Conservation (phyloP, 2,797 vertebrate species). For the Ptychadena robeensis region DNA sequence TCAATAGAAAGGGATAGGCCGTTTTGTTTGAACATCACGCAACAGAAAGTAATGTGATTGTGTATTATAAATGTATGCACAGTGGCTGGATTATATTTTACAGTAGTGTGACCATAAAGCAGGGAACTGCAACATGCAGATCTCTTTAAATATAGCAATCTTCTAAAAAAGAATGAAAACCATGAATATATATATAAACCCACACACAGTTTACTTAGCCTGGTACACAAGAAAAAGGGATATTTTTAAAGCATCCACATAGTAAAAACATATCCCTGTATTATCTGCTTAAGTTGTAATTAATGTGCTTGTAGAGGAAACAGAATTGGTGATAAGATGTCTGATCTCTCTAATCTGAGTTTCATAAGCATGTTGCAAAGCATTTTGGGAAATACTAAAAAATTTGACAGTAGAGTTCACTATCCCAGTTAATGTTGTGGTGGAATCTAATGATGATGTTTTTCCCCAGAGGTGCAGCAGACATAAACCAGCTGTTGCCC, state of each 20-base stretch:
- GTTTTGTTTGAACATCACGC: too few relatives aligned
- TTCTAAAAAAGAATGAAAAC: too few relatives aligned
- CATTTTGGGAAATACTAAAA: neutral
- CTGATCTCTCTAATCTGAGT: neutral
- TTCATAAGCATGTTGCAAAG: neutral
- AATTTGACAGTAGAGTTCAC: slow-evolving; percentile 11
- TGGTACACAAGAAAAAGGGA: too few relatives aligned
- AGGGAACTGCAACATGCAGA: too few relatives aligned
- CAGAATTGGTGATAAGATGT: neutral
- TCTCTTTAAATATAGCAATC: too few relatives aligned
- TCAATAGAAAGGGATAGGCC: too few relatives aligned
- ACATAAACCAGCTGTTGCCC: slow-evolving; percentile 41
- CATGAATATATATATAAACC: too few relatives aligned
- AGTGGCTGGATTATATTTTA: too few relatives aligned
- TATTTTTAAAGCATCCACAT: neutral
- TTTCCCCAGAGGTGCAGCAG: slow-evolving; percentile 26
- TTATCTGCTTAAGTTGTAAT: neutral
- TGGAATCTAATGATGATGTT: slow-evolving; percentile 21
- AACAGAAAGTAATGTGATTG: too few relatives aligned
- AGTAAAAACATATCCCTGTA: neutral
- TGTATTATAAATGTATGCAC: too few relatives aligned
- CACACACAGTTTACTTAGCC: too few relatives aligned
- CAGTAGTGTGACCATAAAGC: too few relatives aligned
- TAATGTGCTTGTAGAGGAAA: neutral
- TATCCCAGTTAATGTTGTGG: slow-evolving; percentile 27